phyloP scores from a whole-genome alignment of 2,113 vertebrate species.

The Sinosuthora webbiana region DNA sequence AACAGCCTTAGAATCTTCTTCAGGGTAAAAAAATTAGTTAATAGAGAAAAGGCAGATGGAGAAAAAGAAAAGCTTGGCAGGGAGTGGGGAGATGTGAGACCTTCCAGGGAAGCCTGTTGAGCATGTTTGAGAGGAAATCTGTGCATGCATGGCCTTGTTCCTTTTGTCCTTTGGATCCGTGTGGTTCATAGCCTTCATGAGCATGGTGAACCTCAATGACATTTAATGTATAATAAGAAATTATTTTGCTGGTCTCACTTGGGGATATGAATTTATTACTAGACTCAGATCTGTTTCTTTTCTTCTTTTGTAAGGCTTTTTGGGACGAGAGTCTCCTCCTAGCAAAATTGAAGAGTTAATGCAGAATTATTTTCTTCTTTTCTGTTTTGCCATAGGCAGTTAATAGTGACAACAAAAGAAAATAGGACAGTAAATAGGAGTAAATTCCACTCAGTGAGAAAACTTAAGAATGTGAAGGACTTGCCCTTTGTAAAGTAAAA shows the following conservation, averaged over 20 bases:
- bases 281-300: neutral
- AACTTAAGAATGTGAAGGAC: neutral
- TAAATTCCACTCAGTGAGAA: neutral
- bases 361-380: neutral
- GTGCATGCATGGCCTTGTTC: neutral
- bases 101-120: neutral
- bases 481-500: neutral
- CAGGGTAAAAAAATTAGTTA: neutral
- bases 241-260: slow-evolving; percentile 28
- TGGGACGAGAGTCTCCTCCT: neutral
- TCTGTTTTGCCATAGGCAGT: neutral
- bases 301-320: neutral
- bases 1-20: slow-evolving; percentile 10
- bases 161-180: slow-evolving; percentile 1
- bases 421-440: neutral
- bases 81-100: slow-evolving; percentile 33
- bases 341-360: neutral
- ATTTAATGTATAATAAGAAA: slow-evolving; percentile 10
- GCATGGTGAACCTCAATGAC: neutral
- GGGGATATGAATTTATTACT: slow-evolving; percentile 25
- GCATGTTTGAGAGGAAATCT: neutral
- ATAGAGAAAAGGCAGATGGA: slow-evolving; percentile 24
- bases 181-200: neutral
- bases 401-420: neutral
- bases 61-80: slow-evolving; percentile 47